phyloP scores from a whole-genome alignment of 2,797 vertebrate species.

The Lutjanus campechanus region DNA sequence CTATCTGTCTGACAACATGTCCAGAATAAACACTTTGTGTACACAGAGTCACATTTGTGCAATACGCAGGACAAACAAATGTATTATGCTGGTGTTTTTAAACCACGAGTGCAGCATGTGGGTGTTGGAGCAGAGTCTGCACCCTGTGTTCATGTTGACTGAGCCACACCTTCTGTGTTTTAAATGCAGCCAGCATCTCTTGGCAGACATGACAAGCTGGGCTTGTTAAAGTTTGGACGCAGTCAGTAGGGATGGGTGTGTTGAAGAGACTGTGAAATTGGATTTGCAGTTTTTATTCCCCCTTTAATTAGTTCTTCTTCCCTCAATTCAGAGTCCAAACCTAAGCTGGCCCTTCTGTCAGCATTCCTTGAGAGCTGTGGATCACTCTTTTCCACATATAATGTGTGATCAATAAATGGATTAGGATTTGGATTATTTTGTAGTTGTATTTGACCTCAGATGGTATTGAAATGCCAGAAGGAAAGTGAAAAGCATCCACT shows the following conservation, averaged over 20 bases:
- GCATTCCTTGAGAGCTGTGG: neutral
- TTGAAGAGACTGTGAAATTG: conserved; percentile 17
- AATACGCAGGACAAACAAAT: neutral
- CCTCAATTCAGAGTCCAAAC: conserved; percentile 24
- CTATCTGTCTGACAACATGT: neutral
- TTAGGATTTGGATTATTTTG: neutral
- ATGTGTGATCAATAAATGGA: neutral
- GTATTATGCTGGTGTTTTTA: neutral
- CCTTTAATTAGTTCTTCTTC: conserved; percentile 18
- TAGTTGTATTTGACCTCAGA: neutral
- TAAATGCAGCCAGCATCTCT: conserved; percentile 47
- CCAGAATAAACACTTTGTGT: conserved; percentile 1
- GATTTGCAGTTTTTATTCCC: conserved; percentile 14
- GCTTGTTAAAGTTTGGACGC: conserved; percentile 47
- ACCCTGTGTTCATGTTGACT: conserved; percentile 7
- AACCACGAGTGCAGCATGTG: conserved; percentile 7
- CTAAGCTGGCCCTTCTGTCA: conserved; percentile 9
- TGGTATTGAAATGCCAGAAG: conserved; percentile 3
- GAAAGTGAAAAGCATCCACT: neutral
- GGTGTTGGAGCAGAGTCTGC: conserved; percentile 2
- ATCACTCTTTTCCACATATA: neutral
- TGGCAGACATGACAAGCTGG: conserved; percentile 45
- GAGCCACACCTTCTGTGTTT: conserved; percentile 35
- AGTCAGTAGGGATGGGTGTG: conserved; percentile 6
- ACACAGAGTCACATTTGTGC: conserved; percentile 1